Evolutionary conservation across 2,888 invertebrate species (phyloP).

Genomic region (Stratiomys singularior): DNA sequence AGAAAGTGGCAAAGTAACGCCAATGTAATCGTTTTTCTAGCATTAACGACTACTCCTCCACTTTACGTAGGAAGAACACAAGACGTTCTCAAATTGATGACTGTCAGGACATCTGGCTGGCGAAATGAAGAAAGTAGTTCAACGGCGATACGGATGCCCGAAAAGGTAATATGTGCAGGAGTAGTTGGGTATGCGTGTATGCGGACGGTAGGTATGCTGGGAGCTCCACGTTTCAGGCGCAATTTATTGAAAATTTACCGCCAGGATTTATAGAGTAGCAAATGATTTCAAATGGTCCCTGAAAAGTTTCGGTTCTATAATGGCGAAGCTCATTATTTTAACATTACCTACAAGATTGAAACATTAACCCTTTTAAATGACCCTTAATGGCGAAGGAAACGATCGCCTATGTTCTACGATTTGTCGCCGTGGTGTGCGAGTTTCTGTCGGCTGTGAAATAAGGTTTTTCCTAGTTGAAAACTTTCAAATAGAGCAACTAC

Average conservation of each 20-base stretch:
- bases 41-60: constrained; percentile 13
- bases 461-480: too few relatives aligned
- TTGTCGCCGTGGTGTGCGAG: too few relatives aligned
- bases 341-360: constrained; percentile 45
- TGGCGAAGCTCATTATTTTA: constrained; percentile 44
- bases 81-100: constrained; percentile 35
- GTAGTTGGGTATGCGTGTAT: not conserved
- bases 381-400: constrained; percentile 31
- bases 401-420: constrained; percentile 1
- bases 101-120: constrained; percentile 36
- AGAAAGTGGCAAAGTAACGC: not conserved
- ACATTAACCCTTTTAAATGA: constrained; percentile 45
- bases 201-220: not conserved
- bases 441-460: too few relatives aligned
- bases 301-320: constrained; percentile 43
- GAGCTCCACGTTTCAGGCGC: constrained; percentile 18
- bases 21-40: constrained; percentile 34
- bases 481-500: too few relatives aligned
- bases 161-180: not conserved
- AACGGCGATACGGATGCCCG: not conserved
- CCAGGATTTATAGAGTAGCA: constrained; percentile 44
- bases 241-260: constrained; percentile 42
- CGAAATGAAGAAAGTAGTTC: not conserved
- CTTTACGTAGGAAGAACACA: not conserved
- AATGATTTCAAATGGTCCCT: constrained; percentile 43